phyloP scores from a whole-genome alignment of 2,113 vertebrate species.

The Coryphaenoides rupestris region DNA sequence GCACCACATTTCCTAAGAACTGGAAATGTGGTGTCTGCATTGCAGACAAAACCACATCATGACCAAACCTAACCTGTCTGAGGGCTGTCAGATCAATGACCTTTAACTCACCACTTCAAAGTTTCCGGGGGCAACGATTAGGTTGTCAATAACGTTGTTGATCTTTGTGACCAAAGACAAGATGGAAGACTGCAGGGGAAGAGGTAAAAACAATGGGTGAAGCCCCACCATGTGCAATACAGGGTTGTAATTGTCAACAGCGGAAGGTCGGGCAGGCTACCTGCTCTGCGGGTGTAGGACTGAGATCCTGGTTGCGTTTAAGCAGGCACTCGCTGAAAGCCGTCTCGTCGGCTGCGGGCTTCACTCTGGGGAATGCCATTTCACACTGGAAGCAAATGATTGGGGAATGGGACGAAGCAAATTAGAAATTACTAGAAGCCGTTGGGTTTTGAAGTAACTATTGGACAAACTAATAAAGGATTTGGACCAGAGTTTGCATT shows the following conservation, averaged over 20 bases:
- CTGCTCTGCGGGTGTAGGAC: slow-evolving; percentile 89
- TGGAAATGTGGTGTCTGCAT: no score
- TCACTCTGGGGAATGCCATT: slow-evolving; percentile 96
- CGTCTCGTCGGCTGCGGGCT: slow-evolving; percentile 85
- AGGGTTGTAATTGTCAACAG: no score
- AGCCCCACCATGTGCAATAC: no score
- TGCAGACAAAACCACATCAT: no score
- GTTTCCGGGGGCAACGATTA: slow-evolving; percentile 93
- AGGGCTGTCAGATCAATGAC: background rate
- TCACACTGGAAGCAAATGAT: slow-evolving; percentile 81
- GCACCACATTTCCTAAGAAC: no score
- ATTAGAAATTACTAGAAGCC: no score
- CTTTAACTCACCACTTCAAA: slow-evolving; percentile 92
- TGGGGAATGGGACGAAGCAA: no score
- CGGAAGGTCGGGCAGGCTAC: slow-evolving; percentile 55
- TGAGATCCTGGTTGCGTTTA: slow-evolving; percentile 95
- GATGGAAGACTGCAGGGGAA: slow-evolving; percentile 83
- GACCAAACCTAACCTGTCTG: background rate
- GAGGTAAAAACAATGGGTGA: background rate
- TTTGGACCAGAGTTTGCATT: no score
- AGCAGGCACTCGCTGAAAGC: slow-evolving; percentile 89
- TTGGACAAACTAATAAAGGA: no score
- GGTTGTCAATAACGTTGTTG: slow-evolving; percentile 96
- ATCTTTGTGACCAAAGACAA: slow-evolving; percentile 97
- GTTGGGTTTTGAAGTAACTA: no score